Evolutionary conservation across 2,888 invertebrate genomes (phyloP), one percentile per base, ranked within the genome.

Genomic region (Sphaerophoria rueppellii): DNA sequence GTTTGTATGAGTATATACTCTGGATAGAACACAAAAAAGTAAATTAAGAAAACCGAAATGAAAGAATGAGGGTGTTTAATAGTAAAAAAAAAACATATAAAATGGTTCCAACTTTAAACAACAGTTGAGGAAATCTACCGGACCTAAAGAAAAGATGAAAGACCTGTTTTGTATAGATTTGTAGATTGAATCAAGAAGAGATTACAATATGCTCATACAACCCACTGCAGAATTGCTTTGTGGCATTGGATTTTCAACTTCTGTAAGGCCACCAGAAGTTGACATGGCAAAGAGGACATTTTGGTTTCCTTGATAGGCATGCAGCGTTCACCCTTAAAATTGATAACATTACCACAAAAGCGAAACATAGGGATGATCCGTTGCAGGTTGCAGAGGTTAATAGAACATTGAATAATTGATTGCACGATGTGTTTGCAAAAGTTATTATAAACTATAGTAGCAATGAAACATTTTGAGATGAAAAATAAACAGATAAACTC

Each of bases 191-290:
- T 77, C 50, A 43, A 73, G 77, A 77, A 52, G 69, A 71, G 81
- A 81, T 81, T 81, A 81, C 71, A 65, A 80, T 71, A 72, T 78
- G 58, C 78, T 40, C 67, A 67, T 40, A 67, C 50, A 65, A 50
- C 37, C 40, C 40, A 9, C n/a, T n/a, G n/a, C 24, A 12, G 9
- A 14, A 12, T 46, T 34, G 65, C 54, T 52, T 52, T 37, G 65
- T 37, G 37, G 4, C 67, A 24, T 43, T 7, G 11, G 4, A 11
- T 12, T 67, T 7, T n/a, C 40, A 54, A 0, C 40, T 35, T 43
- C 48, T 63, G 71, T 71, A 65, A 48, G 32, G 32, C n/a, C 40
- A 16, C 32, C 73, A 63, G 57, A 72, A 67, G 73, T 82, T 78
- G 70, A 57, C 52, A 54, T 73, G 63, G 52, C 55, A 73, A 60